Conservation (phyloP, 2,113 vertebrate genomes). For the Phylloscopus trochiloides region DNA sequence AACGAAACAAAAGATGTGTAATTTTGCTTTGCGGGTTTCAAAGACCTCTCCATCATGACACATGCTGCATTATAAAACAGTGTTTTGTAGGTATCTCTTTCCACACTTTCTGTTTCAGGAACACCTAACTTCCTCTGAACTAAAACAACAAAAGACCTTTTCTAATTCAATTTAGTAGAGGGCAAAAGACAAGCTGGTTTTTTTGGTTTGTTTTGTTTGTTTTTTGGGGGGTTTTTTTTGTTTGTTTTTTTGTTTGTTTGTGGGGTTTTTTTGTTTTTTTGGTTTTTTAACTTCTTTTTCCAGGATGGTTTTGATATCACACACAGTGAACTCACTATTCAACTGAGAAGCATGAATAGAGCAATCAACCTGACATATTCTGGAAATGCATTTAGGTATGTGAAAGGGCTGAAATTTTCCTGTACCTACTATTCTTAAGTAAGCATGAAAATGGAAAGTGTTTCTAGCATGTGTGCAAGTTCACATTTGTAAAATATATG, state of each 20-base stretch:
- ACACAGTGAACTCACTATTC: not conserved
- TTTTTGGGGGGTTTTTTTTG: no score
- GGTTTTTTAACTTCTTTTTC: not conserved
- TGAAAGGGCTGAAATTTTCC: not conserved
- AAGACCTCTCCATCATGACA: not conserved
- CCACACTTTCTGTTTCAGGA: not conserved
- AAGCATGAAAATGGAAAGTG: not conserved
- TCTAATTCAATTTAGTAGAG: not conserved
- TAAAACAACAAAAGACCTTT: not conserved
- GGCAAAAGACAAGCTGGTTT: not conserved
- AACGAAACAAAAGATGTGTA: not conserved
- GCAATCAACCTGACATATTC: not conserved
- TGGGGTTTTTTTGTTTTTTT: no score
- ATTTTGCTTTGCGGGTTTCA: not conserved
- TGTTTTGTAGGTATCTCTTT: not conserved
- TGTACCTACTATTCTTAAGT: not conserved
- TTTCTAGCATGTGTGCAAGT: not conserved
- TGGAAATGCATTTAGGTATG: not conserved
- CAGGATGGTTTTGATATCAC: not conserved
- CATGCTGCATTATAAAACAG: not conserved
- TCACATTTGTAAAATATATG: not conserved
- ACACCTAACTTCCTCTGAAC: not conserved
- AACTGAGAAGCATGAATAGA: not conserved
- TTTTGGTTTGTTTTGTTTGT: no score
- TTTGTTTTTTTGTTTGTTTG: no score